A percentile compares a stretch with the other conserved stretches of the same genome.
Evolutionary conservation across 2,113 vertebrate species (phyloP).

Genomic region (Ceratotherium simum): DNA sequence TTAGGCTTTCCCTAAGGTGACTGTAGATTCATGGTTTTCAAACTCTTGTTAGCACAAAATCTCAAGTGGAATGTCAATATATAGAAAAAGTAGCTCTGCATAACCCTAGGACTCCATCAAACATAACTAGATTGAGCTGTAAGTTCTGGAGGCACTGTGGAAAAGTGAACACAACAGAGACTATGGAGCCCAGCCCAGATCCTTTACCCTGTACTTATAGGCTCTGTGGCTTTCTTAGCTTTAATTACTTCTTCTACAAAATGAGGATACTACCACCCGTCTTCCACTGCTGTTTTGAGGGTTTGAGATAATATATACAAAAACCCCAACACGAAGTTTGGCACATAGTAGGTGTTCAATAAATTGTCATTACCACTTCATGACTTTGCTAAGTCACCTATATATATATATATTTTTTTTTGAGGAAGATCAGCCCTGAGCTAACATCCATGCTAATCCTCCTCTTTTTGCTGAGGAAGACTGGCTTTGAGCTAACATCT

Average conservation of each 20-base stretch:
- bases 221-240: not conserved
- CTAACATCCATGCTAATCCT: too few species aligned
- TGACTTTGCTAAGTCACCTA: not conserved
- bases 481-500: too few species aligned
- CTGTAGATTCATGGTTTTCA: not conserved
- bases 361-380: not conserved
- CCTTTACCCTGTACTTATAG: not conserved
- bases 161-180: slow-evolving; percentile 12
- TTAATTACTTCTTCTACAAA: slow-evolving; percentile 17
- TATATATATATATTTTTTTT: not conserved
- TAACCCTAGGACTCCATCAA: not conserved
- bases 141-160: not conserved
- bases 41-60: slow-evolving; percentile 20
- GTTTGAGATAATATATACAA: not conserved
- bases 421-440: too few species aligned
- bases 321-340: not conserved
- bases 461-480: too few species aligned
- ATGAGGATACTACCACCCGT: not conserved
- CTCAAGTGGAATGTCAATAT: not conserved
- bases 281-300: not conserved
- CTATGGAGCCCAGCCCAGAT: not conserved
- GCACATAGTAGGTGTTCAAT: not conserved
- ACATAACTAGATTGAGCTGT: not conserved
- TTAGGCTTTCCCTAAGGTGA: not conserved
- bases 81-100: not conserved